Conservation (phyloP, 2,888 invertebrate species). For the Isoperla grammatica region DNA sequence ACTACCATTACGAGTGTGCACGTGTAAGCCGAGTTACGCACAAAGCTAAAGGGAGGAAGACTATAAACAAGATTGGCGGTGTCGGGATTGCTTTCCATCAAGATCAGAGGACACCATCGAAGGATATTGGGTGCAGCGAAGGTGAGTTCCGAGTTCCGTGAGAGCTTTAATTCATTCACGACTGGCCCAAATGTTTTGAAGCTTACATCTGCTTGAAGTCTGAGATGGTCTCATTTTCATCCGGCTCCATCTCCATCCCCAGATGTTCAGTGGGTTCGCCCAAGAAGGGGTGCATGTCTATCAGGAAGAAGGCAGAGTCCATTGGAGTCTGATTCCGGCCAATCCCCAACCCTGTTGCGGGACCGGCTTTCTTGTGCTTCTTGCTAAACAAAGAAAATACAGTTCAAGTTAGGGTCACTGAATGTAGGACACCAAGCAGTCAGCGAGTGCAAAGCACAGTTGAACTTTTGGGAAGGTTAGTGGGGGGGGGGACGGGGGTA, state of each 20-base stretch:
- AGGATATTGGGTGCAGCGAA: too few species aligned
- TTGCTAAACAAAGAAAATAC: constrained; percentile 3
- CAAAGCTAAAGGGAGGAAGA: too few species aligned
- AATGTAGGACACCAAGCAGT: not conserved
- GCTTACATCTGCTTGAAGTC: constrained; percentile 58
- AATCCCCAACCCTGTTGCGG: constrained; percentile 14
- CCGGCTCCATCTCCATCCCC: constrained; percentile 68
- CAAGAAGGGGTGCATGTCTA: constrained; percentile 68
- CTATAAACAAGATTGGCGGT: too few species aligned
- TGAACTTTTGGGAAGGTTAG: not conserved
- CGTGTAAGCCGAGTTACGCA: too few species aligned
- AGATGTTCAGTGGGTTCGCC: constrained; percentile 69
- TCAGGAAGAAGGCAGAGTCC: constrained; percentile 53
- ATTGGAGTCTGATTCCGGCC: constrained; percentile 9
- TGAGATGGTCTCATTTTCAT: constrained; percentile 67
- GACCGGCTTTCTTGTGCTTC: constrained; percentile 19
- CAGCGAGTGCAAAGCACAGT: not conserved
- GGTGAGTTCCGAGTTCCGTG: too few species aligned
- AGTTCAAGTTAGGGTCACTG: too few species aligned
- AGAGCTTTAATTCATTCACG: too few species aligned
- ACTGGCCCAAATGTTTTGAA: too few species aligned
- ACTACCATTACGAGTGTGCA: too few species aligned
- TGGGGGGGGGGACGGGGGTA: too few species aligned
- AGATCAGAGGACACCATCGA: too few species aligned
- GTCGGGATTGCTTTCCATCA: too few species aligned